Conservation (phyloP, 1,140 invertebrate genomes). For the Delia radicum region DNA sequence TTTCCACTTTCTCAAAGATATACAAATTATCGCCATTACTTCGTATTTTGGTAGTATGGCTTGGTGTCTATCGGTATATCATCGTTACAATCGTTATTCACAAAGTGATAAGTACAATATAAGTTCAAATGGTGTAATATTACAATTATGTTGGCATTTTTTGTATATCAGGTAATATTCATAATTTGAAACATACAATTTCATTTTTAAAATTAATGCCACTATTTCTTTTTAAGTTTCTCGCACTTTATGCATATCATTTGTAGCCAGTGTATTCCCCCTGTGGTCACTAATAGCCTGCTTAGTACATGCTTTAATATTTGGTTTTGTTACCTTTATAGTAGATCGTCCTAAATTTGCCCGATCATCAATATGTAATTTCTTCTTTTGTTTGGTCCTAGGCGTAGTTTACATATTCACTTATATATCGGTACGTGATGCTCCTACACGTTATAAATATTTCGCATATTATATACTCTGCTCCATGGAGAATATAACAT, state of each 20-base stretch:
- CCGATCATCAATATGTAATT: slow-evolving; percentile 58
- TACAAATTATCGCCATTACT: slow-evolving; percentile 63
- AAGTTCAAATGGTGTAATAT: slow-evolving; percentile 62
- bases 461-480: slow-evolving; percentile 67
- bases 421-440: slow-evolving; percentile 67
- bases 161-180: slow-evolving; percentile 71
- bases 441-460: slow-evolving; percentile 66
- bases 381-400: slow-evolving; percentile 66
- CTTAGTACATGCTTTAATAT: slow-evolving; percentile 70
- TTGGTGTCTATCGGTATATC: slow-evolving; percentile 84
- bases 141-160: slow-evolving; percentile 82
- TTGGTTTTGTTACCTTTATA: slow-evolving; percentile 71
- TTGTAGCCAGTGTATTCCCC: slow-evolving; percentile 66
- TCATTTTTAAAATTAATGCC: slow-evolving; percentile 11
- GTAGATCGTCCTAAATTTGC: slow-evolving; percentile 62
- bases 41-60: slow-evolving; percentile 80
- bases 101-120: slow-evolving; percentile 74
- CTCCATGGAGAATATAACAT: slow-evolving; percentile 66
- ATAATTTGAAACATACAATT: background rate
- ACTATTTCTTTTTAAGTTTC: slow-evolving; percentile 67
- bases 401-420: slow-evolving; percentile 73
- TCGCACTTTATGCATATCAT: slow-evolving; percentile 67
- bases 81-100: slow-evolving; percentile 73
- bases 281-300: slow-evolving; percentile 63
- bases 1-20: slow-evolving; percentile 4